A percentile compares a stretch with the other conserved stretches of the same genome.
Evolutionary conservation across 2,797 vertebrate species (phyloP).

Genomic region (Crenuchus spilurus): DNA sequence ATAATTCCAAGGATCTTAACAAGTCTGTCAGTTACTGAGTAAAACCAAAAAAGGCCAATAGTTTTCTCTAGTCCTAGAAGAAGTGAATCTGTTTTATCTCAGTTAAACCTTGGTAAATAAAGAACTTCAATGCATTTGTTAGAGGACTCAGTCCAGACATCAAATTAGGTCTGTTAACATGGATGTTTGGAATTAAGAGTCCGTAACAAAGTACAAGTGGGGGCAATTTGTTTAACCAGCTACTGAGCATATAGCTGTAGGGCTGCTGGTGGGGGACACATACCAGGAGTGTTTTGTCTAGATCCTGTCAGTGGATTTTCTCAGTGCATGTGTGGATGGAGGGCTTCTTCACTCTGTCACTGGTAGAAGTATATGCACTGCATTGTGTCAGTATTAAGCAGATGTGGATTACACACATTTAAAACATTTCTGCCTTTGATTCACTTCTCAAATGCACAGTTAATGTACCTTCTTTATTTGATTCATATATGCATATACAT

Average conservation of each 20-base stretch:
- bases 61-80: neutral
- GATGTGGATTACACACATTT: too few species aligned
- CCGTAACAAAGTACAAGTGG: slow-evolving; percentile 42
- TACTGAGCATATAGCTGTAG: slow-evolving; percentile 47
- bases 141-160: slow-evolving; percentile 28
- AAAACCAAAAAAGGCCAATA: neutral
- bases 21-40: neutral
- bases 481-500: too few species aligned
- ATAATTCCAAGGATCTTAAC: neutral
- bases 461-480: too few species aligned
- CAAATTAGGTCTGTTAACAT: slow-evolving; percentile 37
- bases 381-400: too few species aligned
- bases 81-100: neutral
- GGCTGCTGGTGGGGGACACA: slow-evolving; percentile 39
- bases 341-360: slow-evolving; percentile 13
- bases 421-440: too few species aligned
- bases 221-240: slow-evolving; percentile 55
- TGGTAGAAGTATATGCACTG: too few species aligned
- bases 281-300: slow-evolving; percentile 47
- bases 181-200: slow-evolving; percentile 45
- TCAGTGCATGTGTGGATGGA: slow-evolving; percentile 13
- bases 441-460: too few species aligned
- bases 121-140: neutral
- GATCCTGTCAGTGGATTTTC: slow-evolving; percentile 28
- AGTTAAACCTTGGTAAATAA: neutral